phyloP scores from a whole-genome alignment of 2,113 vertebrate species.

The Oceanites oceanicus region DNA sequence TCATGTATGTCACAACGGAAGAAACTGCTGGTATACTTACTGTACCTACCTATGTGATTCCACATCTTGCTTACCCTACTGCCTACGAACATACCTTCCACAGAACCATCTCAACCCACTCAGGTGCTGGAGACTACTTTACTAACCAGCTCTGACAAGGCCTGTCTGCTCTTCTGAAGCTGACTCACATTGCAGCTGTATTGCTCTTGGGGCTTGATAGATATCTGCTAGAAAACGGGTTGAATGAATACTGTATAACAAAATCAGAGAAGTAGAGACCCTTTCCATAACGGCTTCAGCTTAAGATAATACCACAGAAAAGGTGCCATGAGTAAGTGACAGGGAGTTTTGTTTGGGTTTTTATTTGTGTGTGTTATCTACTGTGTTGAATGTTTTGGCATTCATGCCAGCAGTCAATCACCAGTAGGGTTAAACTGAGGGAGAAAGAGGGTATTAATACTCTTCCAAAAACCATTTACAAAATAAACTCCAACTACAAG shows the following conservation, averaged over 20 bases:
- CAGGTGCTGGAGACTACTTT: background rate
- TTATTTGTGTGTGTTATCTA: background rate
- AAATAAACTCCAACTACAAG: background rate
- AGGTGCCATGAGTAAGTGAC: background rate
- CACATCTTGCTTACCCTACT: background rate
- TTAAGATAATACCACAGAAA: background rate
- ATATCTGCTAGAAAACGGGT: background rate
- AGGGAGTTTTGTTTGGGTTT: background rate
- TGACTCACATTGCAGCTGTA: background rate
- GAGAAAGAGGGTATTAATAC: background rate
- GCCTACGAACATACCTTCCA: background rate
- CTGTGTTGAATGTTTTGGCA: background rate
- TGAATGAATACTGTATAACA: background rate
- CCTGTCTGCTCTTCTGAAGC: background rate
- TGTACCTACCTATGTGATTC: background rate
- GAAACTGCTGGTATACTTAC: background rate
- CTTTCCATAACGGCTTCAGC: background rate
- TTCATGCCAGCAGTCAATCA: background rate
- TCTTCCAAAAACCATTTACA: background rate
- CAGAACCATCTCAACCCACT: background rate
- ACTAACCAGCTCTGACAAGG: background rate
- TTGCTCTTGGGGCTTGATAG: background rate
- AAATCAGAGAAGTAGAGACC: background rate
- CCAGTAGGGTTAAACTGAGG: background rate
- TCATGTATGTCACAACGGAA: background rate